Conservation (phyloP, 2,797 vertebrate genomes). For the Falco peregrinus region DNA sequence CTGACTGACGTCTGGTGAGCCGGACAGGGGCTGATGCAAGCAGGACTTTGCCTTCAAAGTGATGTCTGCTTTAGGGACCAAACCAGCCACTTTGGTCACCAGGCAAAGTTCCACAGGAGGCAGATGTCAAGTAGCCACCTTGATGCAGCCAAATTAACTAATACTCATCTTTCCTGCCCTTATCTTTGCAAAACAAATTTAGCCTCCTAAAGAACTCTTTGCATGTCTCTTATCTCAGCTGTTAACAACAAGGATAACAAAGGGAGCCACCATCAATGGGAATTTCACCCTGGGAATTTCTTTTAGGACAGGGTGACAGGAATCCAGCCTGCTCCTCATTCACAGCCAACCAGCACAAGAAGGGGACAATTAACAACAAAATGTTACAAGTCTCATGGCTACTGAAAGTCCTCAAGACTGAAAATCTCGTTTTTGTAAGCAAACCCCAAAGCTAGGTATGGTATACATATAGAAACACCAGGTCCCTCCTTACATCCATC, state of each 20-base stretch:
- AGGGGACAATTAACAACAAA: background rate
- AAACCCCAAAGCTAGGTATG: background rate
- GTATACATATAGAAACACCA: accelerated
- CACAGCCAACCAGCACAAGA: background rate
- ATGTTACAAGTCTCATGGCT: background rate
- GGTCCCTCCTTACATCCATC: background rate
- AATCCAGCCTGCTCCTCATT: background rate
- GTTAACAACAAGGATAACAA: background rate
- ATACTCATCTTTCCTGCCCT: background rate
- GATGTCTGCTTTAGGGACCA: background rate
- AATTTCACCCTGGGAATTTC: background rate
- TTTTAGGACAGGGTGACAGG: background rate
- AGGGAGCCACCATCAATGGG: background rate
- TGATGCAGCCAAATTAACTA: background rate
- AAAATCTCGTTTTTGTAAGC: background rate
- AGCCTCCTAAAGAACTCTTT: background rate
- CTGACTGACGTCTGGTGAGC: accelerated
- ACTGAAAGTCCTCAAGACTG: background rate
- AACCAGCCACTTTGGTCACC: background rate
- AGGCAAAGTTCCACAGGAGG: background rate
- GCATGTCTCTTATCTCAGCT: background rate
- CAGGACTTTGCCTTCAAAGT: background rate
- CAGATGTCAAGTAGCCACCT: accelerated
- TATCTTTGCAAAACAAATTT: background rate
- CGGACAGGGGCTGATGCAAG: background rate